Conservation (phyloP, 2,113 vertebrate species). For the Pollachius pollachius region DNA sequence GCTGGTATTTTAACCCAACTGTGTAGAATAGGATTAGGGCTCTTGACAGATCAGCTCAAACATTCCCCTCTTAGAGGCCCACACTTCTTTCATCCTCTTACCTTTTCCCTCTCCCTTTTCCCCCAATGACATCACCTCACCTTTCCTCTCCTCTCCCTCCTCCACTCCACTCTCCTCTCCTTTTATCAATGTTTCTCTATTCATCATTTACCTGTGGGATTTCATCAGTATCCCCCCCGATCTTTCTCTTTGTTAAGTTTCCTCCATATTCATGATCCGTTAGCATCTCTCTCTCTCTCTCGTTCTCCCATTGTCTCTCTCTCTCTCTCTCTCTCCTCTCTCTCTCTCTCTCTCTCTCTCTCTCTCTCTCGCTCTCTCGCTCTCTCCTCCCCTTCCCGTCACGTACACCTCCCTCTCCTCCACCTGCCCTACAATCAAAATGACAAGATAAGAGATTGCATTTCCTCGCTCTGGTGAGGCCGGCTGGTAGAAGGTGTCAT, state of each 20-base stretch:
- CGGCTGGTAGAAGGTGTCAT: constrained; percentile 53
- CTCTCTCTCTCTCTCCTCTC: constrained; percentile 1
- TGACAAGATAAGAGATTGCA: constrained; percentile 69
- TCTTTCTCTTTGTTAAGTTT: neutral
- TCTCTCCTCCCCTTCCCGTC: neutral
- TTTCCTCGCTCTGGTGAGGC: constrained; percentile 49
- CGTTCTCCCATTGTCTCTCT: neutral
- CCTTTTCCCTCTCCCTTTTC: constrained; percentile 4
- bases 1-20: constrained; percentile 41
- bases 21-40: constrained; percentile 39
- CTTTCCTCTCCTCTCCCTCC: neutral
- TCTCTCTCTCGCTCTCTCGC: constrained; percentile 2
- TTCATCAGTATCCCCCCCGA: neutral
- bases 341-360: neutral
- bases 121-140: constrained; percentile 2
- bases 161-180: neutral
- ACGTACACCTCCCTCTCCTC: neutral
- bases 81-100: constrained; percentile 19
- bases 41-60: constrained; percentile 43
- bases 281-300: neutral
- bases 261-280: neutral
- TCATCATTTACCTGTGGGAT: neutral
- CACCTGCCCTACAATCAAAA: constrained; percentile 34
- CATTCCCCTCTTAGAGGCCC: constrained; percentile 9
- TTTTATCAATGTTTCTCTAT: neutral